Conservation (phyloP, 2,797 vertebrate species). For the Aulostomus chinensis region DNA sequence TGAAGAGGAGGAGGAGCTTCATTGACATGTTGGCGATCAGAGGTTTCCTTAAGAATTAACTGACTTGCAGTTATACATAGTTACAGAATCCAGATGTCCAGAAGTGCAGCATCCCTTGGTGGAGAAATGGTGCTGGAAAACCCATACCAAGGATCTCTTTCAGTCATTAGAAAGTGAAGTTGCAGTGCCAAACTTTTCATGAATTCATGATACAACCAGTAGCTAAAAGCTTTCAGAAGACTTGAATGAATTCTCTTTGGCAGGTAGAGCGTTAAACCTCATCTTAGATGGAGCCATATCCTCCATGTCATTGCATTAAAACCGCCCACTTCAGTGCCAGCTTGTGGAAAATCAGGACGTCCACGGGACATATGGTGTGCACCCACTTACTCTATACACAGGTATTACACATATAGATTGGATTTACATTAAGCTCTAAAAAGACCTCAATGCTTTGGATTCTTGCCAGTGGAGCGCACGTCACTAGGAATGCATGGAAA, state of each 20-base stretch:
- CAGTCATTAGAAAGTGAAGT: too few species aligned
- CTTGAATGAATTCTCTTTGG: slow-evolving; percentile 9
- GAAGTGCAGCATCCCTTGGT: too few species aligned
- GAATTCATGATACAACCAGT: too few species aligned
- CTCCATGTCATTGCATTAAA: slow-evolving; percentile 58
- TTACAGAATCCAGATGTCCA: too few species aligned
- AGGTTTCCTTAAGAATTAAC: too few species aligned
- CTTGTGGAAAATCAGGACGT: slow-evolving; percentile 63
- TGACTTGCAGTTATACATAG: too few species aligned
- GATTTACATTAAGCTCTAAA: slow-evolving; percentile 55
- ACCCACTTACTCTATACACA: slow-evolving; percentile 47
- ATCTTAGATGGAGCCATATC: slow-evolving; percentile 23
- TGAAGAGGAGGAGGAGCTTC: too few species aligned
- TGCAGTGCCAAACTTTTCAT: too few species aligned
- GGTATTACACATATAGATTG: slow-evolving; percentile 56
- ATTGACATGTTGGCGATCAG: too few species aligned
- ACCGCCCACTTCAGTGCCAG: slow-evolving; percentile 46
- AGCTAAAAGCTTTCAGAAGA: neutral
- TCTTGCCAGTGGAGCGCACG: slow-evolving; percentile 11
- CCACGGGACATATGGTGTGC: slow-evolving; percentile 55
- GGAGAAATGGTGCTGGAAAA: too few species aligned
- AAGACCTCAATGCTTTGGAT: slow-evolving; percentile 28
- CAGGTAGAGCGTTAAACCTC: slow-evolving; percentile 21
- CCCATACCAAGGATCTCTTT: too few species aligned
- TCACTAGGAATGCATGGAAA: slow-evolving; percentile 4